These are phyloP conservation scores for Laupala kohalensis DNA, from an alignment of 1,140 invertebrate species.

Conservation along the genomic window DNA sequence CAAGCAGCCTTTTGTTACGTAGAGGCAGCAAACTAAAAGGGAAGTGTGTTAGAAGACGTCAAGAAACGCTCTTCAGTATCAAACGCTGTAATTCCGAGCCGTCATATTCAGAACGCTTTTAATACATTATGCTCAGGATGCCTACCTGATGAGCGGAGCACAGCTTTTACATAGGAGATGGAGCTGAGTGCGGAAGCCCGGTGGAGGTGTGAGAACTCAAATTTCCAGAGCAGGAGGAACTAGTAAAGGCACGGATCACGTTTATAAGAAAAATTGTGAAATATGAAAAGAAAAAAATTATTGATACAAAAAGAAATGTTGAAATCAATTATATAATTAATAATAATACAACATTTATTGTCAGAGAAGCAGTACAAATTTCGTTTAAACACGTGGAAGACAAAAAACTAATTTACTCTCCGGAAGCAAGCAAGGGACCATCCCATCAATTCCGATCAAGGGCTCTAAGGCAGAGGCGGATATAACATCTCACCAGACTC, in stretches of 20 bases:
- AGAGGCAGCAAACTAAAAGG: not conserved
- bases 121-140: not conserved
- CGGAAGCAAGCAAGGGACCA: too few relatives aligned
- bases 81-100: not conserved
- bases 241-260: not conserved
- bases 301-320: too few relatives aligned
- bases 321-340: too few relatives aligned
- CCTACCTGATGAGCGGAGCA: not conserved
- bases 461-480: too few relatives aligned
- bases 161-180: not conserved
- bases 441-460: too few relatives aligned
- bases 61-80: not conserved
- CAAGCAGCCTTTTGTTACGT: not conserved
- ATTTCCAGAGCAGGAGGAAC: not conserved
- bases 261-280: not conserved
- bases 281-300: not conserved
- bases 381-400: too few relatives aligned
- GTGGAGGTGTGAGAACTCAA: not conserved
- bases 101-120: not conserved
- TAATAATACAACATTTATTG: too few relatives aligned
- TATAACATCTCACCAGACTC: too few relatives aligned
- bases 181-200: not conserved
- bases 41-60: not conserved
- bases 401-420: too few relatives aligned
- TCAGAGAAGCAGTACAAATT: too few relatives aligned